Evolutionary conservation across 2,888 invertebrate genomes (phyloP).

Genomic region (Odiellus spinosus): DNA sequence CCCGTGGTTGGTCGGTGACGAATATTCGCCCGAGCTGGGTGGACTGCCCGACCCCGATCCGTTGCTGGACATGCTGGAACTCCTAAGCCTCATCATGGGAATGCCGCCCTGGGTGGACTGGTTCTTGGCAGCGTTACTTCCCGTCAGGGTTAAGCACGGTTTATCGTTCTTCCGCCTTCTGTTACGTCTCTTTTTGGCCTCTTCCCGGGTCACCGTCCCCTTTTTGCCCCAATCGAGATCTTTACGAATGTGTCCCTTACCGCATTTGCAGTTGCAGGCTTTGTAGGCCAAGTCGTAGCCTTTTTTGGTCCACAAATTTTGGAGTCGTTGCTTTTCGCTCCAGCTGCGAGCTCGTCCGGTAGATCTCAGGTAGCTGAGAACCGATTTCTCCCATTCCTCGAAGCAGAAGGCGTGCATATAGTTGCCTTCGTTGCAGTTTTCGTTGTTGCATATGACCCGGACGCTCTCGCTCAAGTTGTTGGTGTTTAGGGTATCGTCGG

Average conservation of each 20-base stretch:
- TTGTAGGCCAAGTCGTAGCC: conserved; percentile 92
- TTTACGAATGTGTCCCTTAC: conserved; percentile 79
- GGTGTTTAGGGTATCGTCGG: too few species aligned
- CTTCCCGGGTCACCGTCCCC: conserved; percentile 35
- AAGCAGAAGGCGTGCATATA: conserved; percentile 95
- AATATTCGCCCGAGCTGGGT: conserved; percentile 26
- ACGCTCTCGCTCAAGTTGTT: conserved; percentile 30
- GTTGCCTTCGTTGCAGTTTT: conserved; percentile 67
- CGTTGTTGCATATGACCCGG: conserved; percentile 86
- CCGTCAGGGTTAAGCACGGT: conserved; percentile 38
- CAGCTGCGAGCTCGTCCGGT: conserved; percentile 82
- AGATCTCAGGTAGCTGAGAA: conserved; percentile 71
- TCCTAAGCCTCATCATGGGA: conserved; percentile 20
- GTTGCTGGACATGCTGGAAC: conserved; percentile 40
- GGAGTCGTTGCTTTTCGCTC: conserved; percentile 84
- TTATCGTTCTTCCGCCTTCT: conserved; percentile 48
- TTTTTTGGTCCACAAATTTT: conserved; percentile 95
- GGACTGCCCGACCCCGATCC: conserved; percentile 48
- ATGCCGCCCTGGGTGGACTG: conserved; percentile 28
- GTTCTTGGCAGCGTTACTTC: conserved; percentile 1
- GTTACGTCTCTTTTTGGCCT: conserved; percentile 47
- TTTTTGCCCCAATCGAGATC: conserved; percentile 68
- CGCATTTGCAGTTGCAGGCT: conserved; percentile 85
- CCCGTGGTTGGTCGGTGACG: conserved; percentile 48
- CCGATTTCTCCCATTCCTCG: conserved; percentile 79